A percentile compares a stretch with the other conserved stretches of the same genome.
These are phyloP conservation scores for Chiridota heheva DNA, from an alignment of 35 echinoderm and acorn worm genomes.

Conservation along the genomic window DNA sequence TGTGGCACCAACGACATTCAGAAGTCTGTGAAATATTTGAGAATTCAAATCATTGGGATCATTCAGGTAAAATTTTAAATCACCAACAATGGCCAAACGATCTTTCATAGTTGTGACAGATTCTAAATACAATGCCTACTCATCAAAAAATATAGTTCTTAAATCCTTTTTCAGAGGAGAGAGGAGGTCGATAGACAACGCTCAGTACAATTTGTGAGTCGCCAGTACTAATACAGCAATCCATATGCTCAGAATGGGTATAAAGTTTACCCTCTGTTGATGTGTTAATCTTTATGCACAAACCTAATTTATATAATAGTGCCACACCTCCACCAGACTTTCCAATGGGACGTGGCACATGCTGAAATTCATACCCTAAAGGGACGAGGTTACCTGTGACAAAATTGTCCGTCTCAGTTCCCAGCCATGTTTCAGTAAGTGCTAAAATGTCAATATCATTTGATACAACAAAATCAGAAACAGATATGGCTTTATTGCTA, in stretches of 20 bases:
- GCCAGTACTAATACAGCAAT: conserved; percentile 18
- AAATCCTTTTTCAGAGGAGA: conserved; percentile 26
- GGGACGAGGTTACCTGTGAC: not conserved
- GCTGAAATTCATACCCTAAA: conserved; percentile 15
- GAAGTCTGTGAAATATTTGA: no score
- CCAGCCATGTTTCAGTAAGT: conserved; percentile 35
- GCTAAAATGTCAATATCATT: conserved; percentile 44
- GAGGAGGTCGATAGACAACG: conserved; percentile 26
- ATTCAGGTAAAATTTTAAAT: no score
- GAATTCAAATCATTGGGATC: no score
- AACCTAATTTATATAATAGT: conserved; percentile 38
- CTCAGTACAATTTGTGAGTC: conserved; percentile 3
- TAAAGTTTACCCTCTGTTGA: conserved; percentile 20
- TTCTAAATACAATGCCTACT: no score
- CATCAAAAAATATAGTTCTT: conserved; percentile 20
- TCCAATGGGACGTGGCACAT: conserved; percentile 16
- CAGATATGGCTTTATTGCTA: conserved; percentile 31
- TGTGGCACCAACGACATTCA: no score
- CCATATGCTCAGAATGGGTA: conserved; percentile 33
- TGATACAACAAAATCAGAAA: conserved; percentile 33
- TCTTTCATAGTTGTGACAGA: no score
- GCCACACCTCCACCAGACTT: conserved; percentile 28
- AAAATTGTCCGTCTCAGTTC: not conserved
- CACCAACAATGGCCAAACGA: no score
- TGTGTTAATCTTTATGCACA: conserved; percentile 12